Evolutionary conservation across 2,888 invertebrate genomes (phyloP).

Genomic region (Cephus runcator): DNA sequence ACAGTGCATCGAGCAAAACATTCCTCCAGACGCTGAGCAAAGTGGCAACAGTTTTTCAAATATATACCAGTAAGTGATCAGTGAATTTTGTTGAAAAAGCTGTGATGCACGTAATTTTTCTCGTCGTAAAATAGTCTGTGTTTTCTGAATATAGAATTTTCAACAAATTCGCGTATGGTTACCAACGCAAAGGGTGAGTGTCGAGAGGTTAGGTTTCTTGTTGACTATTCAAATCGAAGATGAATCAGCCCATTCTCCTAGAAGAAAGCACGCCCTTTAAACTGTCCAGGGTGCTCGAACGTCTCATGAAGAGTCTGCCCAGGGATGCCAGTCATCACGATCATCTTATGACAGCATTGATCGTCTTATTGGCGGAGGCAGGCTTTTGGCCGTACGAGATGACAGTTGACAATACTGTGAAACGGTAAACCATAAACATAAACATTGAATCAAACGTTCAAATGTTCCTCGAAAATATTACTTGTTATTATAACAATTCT

Average conservation of each 20-base stretch:
- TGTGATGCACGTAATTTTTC: neutral
- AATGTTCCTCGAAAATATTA: neutral
- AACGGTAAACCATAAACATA: neutral
- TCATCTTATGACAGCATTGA: slow-evolving; percentile 47
- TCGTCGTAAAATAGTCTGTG: neutral
- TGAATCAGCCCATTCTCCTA: slow-evolving; percentile 34
- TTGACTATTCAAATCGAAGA: neutral
- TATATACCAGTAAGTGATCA: neutral
- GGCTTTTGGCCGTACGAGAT: slow-evolving; percentile 34
- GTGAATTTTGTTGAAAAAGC: neutral
- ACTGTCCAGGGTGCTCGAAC: slow-evolving; percentile 41
- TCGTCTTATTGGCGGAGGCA: slow-evolving; percentile 48
- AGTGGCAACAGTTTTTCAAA: neutral
- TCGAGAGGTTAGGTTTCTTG: neutral
- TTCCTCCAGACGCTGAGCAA: neutral
- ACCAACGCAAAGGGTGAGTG: neutral
- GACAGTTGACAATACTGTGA: neutral
- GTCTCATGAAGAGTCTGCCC: slow-evolving; percentile 31
- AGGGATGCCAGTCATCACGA: slow-evolving; percentile 46
- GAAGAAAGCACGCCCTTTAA: slow-evolving; percentile 47
- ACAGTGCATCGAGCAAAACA: neutral
- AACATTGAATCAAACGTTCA: neutral
- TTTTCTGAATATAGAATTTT: neutral
- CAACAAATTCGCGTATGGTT: neutral
- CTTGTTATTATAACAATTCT: slow-evolving; percentile 2